Base-by-base conservation (phyloP, 1,140 invertebrate species). In the Dreissena polymorpha region DNA sequence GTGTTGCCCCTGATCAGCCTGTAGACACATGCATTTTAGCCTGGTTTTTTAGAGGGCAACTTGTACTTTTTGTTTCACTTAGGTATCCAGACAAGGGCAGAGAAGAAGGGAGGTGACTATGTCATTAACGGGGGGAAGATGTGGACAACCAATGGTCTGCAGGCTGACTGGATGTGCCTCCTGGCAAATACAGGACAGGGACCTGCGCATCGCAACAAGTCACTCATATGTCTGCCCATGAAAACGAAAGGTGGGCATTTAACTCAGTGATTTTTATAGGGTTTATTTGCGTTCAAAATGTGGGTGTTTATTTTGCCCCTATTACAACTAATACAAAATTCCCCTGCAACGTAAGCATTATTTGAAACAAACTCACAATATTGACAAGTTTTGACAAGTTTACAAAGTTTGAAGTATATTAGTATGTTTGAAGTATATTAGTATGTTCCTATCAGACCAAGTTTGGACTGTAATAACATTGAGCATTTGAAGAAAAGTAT, bases 131-230 rank as follows among this genome's bases (percentile, higher is more conserved):
- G 94, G 3, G 90, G 93, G 8, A 95, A 95, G 88, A 94, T 94
- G 94, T 95, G 94, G 94, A 95, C 93, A 25, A 95, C 94, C 8
- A 95, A 94, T 89, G 94, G 93, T 5, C 84, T 89, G 39, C 94
- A 95, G 88, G 94, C 94, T 10, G 95, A 95, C 88, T 95, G 94
- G 94, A 95, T 95, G 90, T 95, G 94, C 89, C 87, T 95, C 16
- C 86, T 95, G 27, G 94, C 94, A 14, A 95, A 95, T 88, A 95
- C 95, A 7, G 74, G 90, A 49, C 91, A 90, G 13, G 89, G 88
- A 18, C 89, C 91, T 8, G 63, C 89, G 21, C 94, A 95, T 87
- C 87, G 86, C 69, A 95, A 94, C 88, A 95, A 95, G 87, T 95
- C 94, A 27, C 91, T 95, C 1, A 94, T 95, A 50, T 94, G 94